Evolutionary conservation across 2,888 invertebrate genomes (phyloP).

Genomic region (Heliconius cydno): DNA sequence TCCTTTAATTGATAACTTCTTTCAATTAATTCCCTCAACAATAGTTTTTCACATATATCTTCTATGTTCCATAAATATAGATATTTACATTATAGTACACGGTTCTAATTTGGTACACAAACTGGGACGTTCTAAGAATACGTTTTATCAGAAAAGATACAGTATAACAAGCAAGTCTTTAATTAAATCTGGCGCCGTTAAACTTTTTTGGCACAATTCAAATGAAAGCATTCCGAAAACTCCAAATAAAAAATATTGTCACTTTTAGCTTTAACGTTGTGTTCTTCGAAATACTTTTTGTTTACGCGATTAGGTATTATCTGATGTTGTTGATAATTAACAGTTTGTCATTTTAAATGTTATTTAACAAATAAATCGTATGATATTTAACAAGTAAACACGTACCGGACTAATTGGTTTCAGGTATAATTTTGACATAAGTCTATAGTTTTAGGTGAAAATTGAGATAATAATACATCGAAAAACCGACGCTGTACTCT

Average conservation of each 20-base stretch:
- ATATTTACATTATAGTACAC: not conserved
- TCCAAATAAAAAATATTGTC: conserved; percentile 6
- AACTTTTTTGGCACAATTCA: conserved; percentile 12
- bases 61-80: not conserved
- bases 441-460: too few relatives aligned
- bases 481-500: too few relatives aligned
- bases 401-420: too few relatives aligned
- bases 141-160: not conserved
- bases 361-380: too few relatives aligned
- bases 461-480: too few relatives aligned
- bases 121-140: not conserved
- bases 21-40: too few relatives aligned
- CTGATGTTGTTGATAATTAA: not conserved
- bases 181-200: conserved; percentile 6
- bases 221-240: not conserved
- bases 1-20: too few relatives aligned
- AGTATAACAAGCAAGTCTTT: not conserved
- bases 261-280: not conserved
- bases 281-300: not conserved
- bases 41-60: too few relatives aligned
- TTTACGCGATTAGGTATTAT: not conserved
- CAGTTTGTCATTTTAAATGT: not conserved
- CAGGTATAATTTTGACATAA: too few relatives aligned
- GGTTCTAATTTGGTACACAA: not conserved
- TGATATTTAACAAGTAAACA: too few relatives aligned